Evolutionary conservation across 2,888 invertebrate genomes (phyloP).

Genomic region (Aleiodes alternator): DNA sequence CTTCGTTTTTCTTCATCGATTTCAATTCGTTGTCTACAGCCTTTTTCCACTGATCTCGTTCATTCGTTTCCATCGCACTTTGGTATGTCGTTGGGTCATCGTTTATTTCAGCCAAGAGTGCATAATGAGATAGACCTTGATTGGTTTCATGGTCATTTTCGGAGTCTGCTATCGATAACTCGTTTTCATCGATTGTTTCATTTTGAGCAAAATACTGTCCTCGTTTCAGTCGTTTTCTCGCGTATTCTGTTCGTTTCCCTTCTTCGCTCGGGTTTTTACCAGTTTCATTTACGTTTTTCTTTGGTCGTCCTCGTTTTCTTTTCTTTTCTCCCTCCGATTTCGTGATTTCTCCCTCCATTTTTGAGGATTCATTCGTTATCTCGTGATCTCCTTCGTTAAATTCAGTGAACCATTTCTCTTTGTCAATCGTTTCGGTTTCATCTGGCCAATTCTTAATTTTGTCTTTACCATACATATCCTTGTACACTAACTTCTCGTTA

Average conservation of each 20-base stretch:
- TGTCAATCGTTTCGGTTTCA: slow-evolving; percentile 2
- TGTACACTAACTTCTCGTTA: slow-evolving; percentile 50
- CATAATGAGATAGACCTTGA: not conserved
- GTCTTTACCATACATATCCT: slow-evolving; percentile 42
- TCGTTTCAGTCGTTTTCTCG: too few species aligned
- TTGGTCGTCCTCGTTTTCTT: slow-evolving; percentile 38
- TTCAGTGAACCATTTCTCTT: not conserved
- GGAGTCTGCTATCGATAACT: too few species aligned
- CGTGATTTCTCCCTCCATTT: not conserved
- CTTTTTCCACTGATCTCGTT: not conserved
- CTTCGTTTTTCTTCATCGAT: not conserved
- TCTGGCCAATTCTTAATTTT: slow-evolving; percentile 8
- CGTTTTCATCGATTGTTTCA: too few species aligned
- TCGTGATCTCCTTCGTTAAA: slow-evolving; percentile 23
- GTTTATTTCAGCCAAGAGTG: slow-evolving; percentile 37
- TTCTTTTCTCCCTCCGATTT: slow-evolving; percentile 11
- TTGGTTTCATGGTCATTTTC: too few species aligned
- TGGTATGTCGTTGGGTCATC: slow-evolving; percentile 44
- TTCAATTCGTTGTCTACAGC: not conserved
- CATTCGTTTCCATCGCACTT: slow-evolving; percentile 42
- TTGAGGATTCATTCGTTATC: slow-evolving; percentile 2
- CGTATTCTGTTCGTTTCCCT: not conserved
- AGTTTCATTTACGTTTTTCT: not conserved
- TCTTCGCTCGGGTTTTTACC: not conserved
- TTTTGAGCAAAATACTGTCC: too few species aligned